Base-by-base conservation (phyloP, 2,113 vertebrate genomes). In the Malurus cyaneus region DNA sequence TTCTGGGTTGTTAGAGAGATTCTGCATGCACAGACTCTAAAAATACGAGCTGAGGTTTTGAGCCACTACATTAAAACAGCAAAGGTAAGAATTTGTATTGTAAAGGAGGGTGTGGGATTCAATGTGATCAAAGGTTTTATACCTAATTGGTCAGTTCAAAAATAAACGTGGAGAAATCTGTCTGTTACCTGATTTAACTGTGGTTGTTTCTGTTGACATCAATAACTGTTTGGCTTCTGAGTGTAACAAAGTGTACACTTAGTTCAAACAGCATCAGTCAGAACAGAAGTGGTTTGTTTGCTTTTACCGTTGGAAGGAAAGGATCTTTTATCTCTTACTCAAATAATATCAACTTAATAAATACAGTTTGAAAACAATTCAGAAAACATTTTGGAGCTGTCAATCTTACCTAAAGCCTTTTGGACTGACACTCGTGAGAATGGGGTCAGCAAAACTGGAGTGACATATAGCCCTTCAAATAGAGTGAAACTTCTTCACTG, bases 1-100 rank as follows among this genome's bases (percentile, higher is more conserved):
- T 99, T 99, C 98, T 99, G 99, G 99, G 99, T 99, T 87, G 99
- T 99, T 83, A 98, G 99, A 98, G 99, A 99, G 97, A 99, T 99
- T 97, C 99, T 99, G 86, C 99, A 99, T 59, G 99, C 99, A 41
- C 99, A 99, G 71, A 99, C 99, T 18, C 97, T 99, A 97, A 99
- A 99, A 98, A 99, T 99, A 97, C 98, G 99, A 98, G 99, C 99
- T 11, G 99, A 99, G 96, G 99, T 99, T 97, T 94, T 99, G 98
- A 99, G 99, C 97, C 98, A 99, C 94, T 99, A 99, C 97, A 99
- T 99, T 95, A 99, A 99, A 97, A 99, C 99, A 89, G 99, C 99
- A 14, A 99, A 99, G 99, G 99, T 99, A 98, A 98, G 96, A 81
- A 77, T 60, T 79, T 62, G 31, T 18, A 2, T 53, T 62, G 36